Evolutionary conservation across 92 coral and sea anemone genomes (phyloP).

Genomic region (Palythoa heliodiscus): DNA sequence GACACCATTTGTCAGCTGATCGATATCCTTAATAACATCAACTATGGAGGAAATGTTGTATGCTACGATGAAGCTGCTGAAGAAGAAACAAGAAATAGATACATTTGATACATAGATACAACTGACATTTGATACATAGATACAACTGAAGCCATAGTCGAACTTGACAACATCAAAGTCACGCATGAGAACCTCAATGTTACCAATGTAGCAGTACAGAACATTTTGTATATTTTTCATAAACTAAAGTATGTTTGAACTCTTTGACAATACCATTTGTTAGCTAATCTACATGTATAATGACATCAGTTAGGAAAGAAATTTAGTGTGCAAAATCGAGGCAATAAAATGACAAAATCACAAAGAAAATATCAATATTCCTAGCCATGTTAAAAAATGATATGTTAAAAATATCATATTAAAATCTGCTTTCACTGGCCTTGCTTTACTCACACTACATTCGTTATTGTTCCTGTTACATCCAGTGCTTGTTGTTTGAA

Average conservation of each 20-base stretch:
- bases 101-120: too few relatives aligned
- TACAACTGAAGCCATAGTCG: conserved; percentile 40
- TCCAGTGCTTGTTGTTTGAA: background rate
- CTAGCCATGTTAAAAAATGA: background rate
- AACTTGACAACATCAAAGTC: conserved; percentile 36
- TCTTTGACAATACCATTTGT: conserved; percentile 33
- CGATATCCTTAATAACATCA: conserved; percentile 33
- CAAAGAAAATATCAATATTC: conserved; percentile 11
- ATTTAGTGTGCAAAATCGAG: conserved; percentile 22
- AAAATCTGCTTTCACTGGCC: conserved; percentile 6
- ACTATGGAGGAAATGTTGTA: conserved; percentile 4
- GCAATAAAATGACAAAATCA: conserved; percentile 18
- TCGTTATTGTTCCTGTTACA: conserved; percentile 8
- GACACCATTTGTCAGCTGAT: conserved; percentile 40
- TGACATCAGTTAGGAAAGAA: conserved; percentile 14
- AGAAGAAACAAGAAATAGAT: too few relatives aligned
- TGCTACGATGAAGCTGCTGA: conserved; percentile 26
- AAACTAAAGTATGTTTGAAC: conserved; percentile 26
- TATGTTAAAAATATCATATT: background rate
- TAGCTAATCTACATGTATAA: conserved; percentile 23
- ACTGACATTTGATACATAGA: too few relatives aligned
- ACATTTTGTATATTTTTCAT: conserved; percentile 17
- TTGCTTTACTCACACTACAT: conserved; percentile 28
- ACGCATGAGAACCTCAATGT: conserved; percentile 31
- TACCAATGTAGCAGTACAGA: conserved; percentile 24